A percentile compares a stretch with the other conserved stretches of the same genome.
Conservation (phyloP, 1,140 invertebrate genomes). For the Pseudomyrmex cubaensis region DNA sequence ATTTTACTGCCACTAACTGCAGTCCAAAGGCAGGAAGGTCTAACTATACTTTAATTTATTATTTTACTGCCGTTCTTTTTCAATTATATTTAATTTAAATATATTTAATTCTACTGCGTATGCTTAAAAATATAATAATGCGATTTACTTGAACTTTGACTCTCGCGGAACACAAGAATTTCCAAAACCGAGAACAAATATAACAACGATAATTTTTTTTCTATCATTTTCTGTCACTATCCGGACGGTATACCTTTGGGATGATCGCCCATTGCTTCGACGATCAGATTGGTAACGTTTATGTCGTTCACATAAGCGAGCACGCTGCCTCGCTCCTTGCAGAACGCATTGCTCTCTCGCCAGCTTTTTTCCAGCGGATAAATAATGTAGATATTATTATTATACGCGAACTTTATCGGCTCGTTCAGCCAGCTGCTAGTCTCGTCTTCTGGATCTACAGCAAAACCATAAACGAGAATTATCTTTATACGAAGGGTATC, state of each 20-base stretch:
- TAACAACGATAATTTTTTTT: too few species aligned
- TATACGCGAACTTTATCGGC: constrained; percentile 69
- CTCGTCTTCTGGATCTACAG: constrained; percentile 71
- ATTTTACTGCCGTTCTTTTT: too few species aligned
- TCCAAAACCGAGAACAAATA: too few species aligned
- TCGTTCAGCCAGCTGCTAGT: constrained; percentile 74
- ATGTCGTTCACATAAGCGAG: constrained; percentile 68
- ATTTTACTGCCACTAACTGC: too few species aligned
- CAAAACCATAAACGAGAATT: constrained; percentile 7
- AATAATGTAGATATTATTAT: constrained; percentile 69
- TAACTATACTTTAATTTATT: too few species aligned
- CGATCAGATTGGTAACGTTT: constrained; percentile 66
- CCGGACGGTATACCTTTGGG: constrained; percentile 62
- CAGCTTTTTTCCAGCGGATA: constrained; percentile 73
- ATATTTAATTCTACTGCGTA: too few species aligned
- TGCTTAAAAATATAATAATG: too few species aligned
- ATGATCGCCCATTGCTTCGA: constrained; percentile 76
- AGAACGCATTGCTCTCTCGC: constrained; percentile 68
- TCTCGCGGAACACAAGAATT: too few species aligned
- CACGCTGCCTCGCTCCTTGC: constrained; percentile 68
- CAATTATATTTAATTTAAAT: too few species aligned
- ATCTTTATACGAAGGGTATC: not conserved
- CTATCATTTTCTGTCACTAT: too few species aligned
- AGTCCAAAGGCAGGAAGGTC: too few species aligned
- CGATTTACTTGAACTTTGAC: not conserved